Base-by-base conservation (phyloP, 2,797 vertebrate genomes). In the Bradypodion ventrale region DNA sequence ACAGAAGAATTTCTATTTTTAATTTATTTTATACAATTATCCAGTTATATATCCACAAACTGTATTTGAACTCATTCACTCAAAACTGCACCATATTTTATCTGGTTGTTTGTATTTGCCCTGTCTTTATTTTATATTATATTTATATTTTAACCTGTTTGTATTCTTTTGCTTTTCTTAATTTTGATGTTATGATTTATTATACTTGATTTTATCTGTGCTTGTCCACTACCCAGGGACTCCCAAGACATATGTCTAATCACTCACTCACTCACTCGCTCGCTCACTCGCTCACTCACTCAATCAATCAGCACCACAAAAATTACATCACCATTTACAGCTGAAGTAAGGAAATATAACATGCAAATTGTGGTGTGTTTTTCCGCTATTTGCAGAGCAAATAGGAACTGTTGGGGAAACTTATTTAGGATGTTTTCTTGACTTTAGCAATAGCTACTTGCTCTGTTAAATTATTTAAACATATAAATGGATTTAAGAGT, bases 401-500 rank as follows among this genome's bases (percentile, higher is more conserved):
- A 68, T 80, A 73, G 69, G 40, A 56, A 79, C 75, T 46, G 21
- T n/a, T 80, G 5, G 5, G 35, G 15, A 37, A 75, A 49, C 75
- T 66, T 29, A n/a, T 46, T 66, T 56, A n/a, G 29, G 56, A 42
- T 56, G 12, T 25, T 42, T 65, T 29, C 19, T 8, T 27, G 21
- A 19, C 8, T 49, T 19, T 52, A 2, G 32, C 68, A 40, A 80
- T 75, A 80, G 70, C 78, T 70, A 75, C 80, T 70, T 85, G 70
- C 37, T 80, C 46, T 59, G 27, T 85, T 52, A 75, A 80, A 68
- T 66, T 75, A 74, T 80, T 74, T 80, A 80, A 85, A 79, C 69
- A 65, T 85, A n/a, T 85, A 79, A 85, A 66, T 80, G 68, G 29
- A 21, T 77, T 83, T 78, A 27, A 60, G 60, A 80, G 52, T 32